Evolutionary conservation across 2,797 vertebrate species (phyloP).

Genomic region (Myoxocephalus aenaeus): DNA sequence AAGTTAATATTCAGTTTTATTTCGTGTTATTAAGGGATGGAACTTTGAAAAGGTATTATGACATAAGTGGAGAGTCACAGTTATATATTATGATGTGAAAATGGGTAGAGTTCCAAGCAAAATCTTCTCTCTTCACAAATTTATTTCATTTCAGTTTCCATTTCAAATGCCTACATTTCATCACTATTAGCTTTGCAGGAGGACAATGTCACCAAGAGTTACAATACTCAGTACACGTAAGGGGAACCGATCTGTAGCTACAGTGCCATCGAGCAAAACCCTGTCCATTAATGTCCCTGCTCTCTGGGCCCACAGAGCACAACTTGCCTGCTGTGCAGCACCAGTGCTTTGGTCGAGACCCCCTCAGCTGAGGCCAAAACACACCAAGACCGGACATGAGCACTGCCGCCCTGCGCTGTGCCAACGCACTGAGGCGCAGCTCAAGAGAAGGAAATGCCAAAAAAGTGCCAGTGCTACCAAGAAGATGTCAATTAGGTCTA

Average conservation of each 20-base stretch:
- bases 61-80: not conserved
- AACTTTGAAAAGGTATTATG: not conserved
- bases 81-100: not conserved
- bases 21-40: not conserved
- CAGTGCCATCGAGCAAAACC: not conserved
- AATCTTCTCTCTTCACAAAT: not conserved
- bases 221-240: not conserved
- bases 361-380: conserved; percentile 60
- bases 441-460: conserved; percentile 34
- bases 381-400: conserved; percentile 56
- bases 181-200: not conserved
- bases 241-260: not conserved
- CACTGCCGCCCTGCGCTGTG: conserved; percentile 26
- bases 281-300: not conserved
- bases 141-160: not conserved
- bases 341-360: conserved; percentile 17
- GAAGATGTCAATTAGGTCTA: conserved; percentile 41
- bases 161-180: not conserved
- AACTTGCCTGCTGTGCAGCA: conserved; percentile 24
- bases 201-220: not conserved
- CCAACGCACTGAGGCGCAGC: conserved; percentile 34
- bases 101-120: too few species aligned
- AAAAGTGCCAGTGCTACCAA: conserved; percentile 44
- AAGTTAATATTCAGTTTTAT: not conserved
- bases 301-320: conserved; percentile 12